Percentiles rank a stretch among this genome's conserved stretches.
Conservation (phyloP, 2,797 vertebrate genomes). For the Orientallactaga sibirica region DNA sequence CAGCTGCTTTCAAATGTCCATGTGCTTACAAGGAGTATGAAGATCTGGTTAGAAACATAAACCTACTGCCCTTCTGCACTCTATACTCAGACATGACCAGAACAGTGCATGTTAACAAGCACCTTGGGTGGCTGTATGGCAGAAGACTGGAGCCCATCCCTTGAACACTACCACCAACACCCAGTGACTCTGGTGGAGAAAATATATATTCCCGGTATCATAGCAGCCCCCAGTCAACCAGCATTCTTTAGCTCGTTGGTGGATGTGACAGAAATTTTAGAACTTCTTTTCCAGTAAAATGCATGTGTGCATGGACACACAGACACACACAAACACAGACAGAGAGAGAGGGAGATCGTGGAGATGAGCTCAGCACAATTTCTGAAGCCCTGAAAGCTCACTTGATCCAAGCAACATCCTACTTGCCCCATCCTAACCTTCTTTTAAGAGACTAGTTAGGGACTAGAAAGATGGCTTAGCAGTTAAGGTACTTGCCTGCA, state of each 20-base stretch:
- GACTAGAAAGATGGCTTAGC: too few species aligned
- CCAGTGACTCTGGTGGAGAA: not conserved
- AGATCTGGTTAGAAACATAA: not conserved
- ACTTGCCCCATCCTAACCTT: not conserved
- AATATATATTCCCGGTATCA: not conserved
- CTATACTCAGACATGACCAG: not conserved
- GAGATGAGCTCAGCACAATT: not conserved
- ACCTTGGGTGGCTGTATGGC: not conserved
- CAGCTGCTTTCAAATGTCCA: not conserved
- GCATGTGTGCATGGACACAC: not conserved
- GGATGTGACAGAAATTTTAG: not conserved
- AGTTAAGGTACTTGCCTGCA: too few species aligned
- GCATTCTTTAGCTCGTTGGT: not conserved
- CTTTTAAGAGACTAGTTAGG: not conserved
- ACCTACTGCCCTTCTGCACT: not conserved
- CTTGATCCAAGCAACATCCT: not conserved
- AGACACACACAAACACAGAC: not conserved
- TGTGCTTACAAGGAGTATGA: not conserved
- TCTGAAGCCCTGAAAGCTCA: not conserved
- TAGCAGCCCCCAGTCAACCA: not conserved
- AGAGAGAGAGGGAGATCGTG: not conserved
- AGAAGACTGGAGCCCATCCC: not conserved
- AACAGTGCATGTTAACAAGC: constrained; percentile 1
- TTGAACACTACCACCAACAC: not conserved
- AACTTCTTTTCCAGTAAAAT: not conserved